Percentiles rank a stretch among this genome's conserved stretches.
Evolutionary conservation across 2,113 vertebrate genomes (phyloP).

Genomic region (Misgurnus mizolepis): DNA sequence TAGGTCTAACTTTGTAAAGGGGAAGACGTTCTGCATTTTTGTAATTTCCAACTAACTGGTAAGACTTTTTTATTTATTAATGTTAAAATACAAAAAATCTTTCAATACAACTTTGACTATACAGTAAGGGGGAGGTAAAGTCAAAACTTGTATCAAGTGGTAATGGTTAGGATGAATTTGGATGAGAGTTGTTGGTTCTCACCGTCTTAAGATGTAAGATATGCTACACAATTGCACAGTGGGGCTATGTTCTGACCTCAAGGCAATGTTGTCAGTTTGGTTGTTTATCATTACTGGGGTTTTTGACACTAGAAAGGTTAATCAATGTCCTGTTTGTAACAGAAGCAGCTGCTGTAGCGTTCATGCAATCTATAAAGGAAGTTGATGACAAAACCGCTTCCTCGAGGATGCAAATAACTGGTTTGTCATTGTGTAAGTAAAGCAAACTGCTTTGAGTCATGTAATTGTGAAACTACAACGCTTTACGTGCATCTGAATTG

Average conservation of each 20-base stretch:
- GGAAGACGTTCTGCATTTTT: constrained; percentile 30
- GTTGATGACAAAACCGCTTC: constrained; percentile 10
- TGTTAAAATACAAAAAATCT: constrained; percentile 22
- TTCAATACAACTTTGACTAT: constrained; percentile 16
- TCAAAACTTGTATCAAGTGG: not conserved
- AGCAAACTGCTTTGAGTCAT: constrained; percentile 51
- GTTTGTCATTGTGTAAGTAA: constrained; percentile 42
- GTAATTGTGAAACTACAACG: constrained; percentile 34
- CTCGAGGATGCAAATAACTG: constrained; percentile 56
- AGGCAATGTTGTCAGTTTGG: not conserved
- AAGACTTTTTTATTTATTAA: constrained; percentile 43
- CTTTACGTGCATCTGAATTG: constrained; percentile 9
- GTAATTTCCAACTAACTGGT: constrained; percentile 34
- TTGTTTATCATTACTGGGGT: not conserved
- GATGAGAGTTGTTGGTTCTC: constrained; percentile 59
- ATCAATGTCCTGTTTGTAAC: not conserved
- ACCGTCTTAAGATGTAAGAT: constrained; percentile 58
- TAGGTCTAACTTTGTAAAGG: no score
- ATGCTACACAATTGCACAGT: constrained; percentile 58
- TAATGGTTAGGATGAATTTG: constrained; percentile 58
- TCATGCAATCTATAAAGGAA: not conserved
- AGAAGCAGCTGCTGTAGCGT: not conserved
- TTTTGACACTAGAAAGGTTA: not conserved
- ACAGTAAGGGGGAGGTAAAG: constrained; percentile 36
- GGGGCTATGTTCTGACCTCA: not conserved